Evolutionary conservation across 2,797 vertebrate species (phyloP).

Genomic region (Paramormyrops hopkinsi): DNA sequence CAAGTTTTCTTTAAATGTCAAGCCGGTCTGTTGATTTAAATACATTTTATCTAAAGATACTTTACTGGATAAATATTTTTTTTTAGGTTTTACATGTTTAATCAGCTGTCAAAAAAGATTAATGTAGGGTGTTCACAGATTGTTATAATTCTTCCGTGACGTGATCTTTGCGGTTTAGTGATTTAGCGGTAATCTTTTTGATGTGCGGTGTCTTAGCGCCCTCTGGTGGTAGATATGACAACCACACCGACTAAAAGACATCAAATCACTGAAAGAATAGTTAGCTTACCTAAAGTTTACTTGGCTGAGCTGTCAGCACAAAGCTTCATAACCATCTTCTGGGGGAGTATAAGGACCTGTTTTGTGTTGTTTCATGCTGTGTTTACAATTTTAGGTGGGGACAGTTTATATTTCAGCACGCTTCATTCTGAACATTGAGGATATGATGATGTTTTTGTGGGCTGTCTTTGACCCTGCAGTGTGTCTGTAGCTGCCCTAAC

Average conservation of each 20-base stretch:
- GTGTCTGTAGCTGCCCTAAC: not conserved
- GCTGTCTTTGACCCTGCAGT: not conserved
- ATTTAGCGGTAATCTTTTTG: not conserved
- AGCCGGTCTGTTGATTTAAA: not conserved
- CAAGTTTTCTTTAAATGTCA: not conserved
- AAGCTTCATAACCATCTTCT: not conserved
- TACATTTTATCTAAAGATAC: not conserved
- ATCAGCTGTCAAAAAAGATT: not conserved
- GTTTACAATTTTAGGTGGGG: not conserved
- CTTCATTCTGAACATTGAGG: not conserved
- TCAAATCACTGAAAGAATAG: not conserved
- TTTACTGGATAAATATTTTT: not conserved
- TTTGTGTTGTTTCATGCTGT: not conserved
- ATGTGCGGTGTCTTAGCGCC: constrained; percentile 36
- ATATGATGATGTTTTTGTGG: not conserved
- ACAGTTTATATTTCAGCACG: not conserved
- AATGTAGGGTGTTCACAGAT: not conserved
- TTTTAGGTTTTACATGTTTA: not conserved
- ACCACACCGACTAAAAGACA: constrained; percentile 10
- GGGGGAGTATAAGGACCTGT: not conserved
- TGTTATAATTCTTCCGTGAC: not conserved
- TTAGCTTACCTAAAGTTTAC: not conserved
- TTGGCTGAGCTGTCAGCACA: not conserved
- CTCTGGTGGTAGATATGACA: constrained; percentile 41
- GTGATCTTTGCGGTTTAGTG: not conserved